These are phyloP conservation scores for Dicrostonyx torquatus DNA, from an alignment of 2,797 vertebrate genomes.

Conservation along the genomic window DNA sequence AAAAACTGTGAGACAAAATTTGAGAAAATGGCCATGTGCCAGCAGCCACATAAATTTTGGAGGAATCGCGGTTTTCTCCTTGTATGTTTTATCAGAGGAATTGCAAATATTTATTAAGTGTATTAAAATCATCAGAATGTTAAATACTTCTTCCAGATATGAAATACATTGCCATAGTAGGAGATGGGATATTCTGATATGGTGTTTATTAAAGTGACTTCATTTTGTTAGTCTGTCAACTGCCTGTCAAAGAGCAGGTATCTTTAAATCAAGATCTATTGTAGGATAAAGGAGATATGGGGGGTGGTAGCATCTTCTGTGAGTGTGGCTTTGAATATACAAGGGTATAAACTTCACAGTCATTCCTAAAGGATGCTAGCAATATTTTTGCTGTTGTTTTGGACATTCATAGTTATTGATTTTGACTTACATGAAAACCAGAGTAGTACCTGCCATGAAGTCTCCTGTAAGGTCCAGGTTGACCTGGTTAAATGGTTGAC, in stretches of 20 bases:
- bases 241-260: slow-evolving; percentile 87
- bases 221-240: slow-evolving; percentile 89
- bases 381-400: background rate
- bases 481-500: background rate
- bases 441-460: slow-evolving; percentile 14
- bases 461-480: background rate
- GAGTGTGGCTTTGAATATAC: slow-evolving; percentile 24
- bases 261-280: slow-evolving; percentile 86
- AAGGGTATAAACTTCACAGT: slow-evolving; percentile 30
- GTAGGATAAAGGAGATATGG: slow-evolving; percentile 82
- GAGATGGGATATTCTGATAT: slow-evolving; percentile 88
- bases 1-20: slow-evolving; percentile 87
- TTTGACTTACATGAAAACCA: slow-evolving; percentile 32
- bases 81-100: slow-evolving; percentile 87
- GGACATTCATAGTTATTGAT: background rate
- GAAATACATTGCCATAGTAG: slow-evolving; percentile 85
- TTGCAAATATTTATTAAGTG: slow-evolving; percentile 91
- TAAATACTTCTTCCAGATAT: slow-evolving; percentile 89
- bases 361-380: slow-evolving; percentile 27
- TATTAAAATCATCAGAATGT: slow-evolving; percentile 89
- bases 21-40: slow-evolving; percentile 89
- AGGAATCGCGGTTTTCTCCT: slow-evolving; percentile 87
- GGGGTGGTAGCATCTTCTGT: slow-evolving; percentile 31
- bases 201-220: slow-evolving; percentile 89
- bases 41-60: slow-evolving; percentile 88